These are phyloP conservation scores for Coranthus polyacanthus DNA, from an alignment of 2,797 vertebrate genomes.

Conservation along the genomic window DNA sequence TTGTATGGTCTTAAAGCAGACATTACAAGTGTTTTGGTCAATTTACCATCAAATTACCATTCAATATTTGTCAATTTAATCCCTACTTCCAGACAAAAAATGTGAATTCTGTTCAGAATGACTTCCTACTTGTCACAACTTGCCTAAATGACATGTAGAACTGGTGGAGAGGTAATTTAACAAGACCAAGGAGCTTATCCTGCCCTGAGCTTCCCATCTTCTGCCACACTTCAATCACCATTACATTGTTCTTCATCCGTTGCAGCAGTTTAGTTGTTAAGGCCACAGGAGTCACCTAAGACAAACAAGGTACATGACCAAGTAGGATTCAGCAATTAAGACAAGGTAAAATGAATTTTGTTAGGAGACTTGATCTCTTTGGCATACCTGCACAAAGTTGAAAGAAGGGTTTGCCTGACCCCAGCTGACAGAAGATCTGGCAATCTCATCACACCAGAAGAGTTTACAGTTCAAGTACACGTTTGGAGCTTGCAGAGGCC, in stretches of 20 bases:
- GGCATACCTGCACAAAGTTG: conserved; percentile 91
- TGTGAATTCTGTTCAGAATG: too few relatives aligned
- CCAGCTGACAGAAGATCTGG: conserved; percentile 89
- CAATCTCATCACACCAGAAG: conserved; percentile 89
- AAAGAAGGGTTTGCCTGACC: conserved; percentile 89
- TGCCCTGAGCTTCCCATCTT: conserved; percentile 82
- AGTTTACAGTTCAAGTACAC: conserved; percentile 94
- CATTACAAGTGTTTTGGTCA: too few relatives aligned
- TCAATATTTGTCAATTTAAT: too few relatives aligned
- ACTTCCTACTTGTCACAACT: conserved; percentile 5
- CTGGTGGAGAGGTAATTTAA: conserved; percentile 96
- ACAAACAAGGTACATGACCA: background rate
- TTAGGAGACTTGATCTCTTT: background rate
- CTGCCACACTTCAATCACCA: conserved; percentile 97
- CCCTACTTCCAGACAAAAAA: too few relatives aligned
- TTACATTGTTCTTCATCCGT: conserved; percentile 94
- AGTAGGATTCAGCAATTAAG: background rate
- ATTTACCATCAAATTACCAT: too few relatives aligned
- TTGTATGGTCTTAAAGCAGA: too few relatives aligned
- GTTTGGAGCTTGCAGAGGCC: conserved; percentile 79
- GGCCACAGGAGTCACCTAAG: conserved; percentile 91
- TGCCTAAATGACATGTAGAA: conserved; percentile 98
- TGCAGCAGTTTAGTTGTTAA: conserved; percentile 89
- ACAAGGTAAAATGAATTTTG: background rate
- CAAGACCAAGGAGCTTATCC: conserved; percentile 92